Evolutionary conservation across 2,113 vertebrate genomes (phyloP).

Genomic region (Ornithorhynchus anatinus): DNA sequence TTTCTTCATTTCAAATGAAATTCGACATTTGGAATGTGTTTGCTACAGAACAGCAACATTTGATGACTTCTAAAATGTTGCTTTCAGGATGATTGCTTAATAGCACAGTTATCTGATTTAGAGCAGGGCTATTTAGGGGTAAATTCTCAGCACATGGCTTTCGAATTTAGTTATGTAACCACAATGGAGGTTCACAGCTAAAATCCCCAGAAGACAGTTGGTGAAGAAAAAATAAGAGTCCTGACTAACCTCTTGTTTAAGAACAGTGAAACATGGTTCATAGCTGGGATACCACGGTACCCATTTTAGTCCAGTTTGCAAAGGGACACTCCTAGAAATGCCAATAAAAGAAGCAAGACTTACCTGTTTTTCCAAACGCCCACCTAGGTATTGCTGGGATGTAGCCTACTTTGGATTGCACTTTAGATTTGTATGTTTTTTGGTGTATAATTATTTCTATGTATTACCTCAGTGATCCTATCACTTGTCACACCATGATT

Average conservation of each 20-base stretch:
- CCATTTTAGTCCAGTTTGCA: not conserved
- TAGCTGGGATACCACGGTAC: constrained; percentile 9
- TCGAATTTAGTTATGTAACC: constrained; percentile 17
- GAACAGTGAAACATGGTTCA: not conserved
- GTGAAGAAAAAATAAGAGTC: not conserved
- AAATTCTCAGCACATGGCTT: constrained; percentile 28
- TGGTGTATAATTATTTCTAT: constrained; percentile 12
- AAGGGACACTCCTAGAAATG: not conserved
- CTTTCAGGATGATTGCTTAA: constrained; percentile 59
- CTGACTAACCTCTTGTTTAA: not conserved
- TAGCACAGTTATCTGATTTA: constrained; percentile 49
- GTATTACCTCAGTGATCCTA: not conserved
- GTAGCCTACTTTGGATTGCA: too few species aligned
- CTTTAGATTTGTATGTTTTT: too few species aligned
- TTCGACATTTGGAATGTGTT: constrained; percentile 55
- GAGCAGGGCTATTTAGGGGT: too few species aligned
- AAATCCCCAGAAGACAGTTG: constrained; percentile 5
- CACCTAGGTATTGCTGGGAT: too few species aligned
- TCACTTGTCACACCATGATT: too few species aligned
- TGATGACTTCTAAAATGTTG: constrained; percentile 52
- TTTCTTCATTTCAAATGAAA: constrained; percentile 60
- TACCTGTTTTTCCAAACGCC: not conserved
- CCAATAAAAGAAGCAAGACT: not conserved
- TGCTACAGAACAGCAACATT: constrained; percentile 52
- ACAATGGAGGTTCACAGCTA: constrained; percentile 15